Base-by-base conservation (phyloP, 1,140 invertebrate species). In the Paraescarpia echinospica region DNA sequence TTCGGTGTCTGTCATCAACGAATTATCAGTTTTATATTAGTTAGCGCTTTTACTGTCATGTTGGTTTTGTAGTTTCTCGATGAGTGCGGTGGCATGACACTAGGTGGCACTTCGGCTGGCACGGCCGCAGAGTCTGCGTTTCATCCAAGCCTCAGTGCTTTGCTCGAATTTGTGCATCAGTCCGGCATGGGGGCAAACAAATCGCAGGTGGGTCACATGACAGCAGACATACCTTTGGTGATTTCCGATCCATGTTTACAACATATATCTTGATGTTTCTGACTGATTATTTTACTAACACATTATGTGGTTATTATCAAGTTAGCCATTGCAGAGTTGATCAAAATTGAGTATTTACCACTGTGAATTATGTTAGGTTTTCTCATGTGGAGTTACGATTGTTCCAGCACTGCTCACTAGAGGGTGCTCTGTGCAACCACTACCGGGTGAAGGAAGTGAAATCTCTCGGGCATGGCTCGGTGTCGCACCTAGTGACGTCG, bases 141-240 rank as follows among this genome's bases (percentile, higher is more conserved):
- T 92, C 94, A 93, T 91, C 94, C 95, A 1, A 92, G 93, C 18
- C 93, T 94, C 22, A 92, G 91, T 6, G 94, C 95, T 51, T 35
- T 95, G 9, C 48, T 95, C 1, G 94, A 95, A 92, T 95, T 95
- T 91, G 93, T 95, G 14, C 93, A 94, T 34, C 95, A 95, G 94
- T 94, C 94, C 88, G 94, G 35, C 93, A 93, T 93, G 94, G 94
- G n/a, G 34, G 93, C 22, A 35, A 91, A 92, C 94, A 95, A 93
- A 95, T 95, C 93, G 48, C 92, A 92, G n/a, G 9, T 18, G 34
- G 33, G 35, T 89, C 33, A 41, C 41, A 41, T 41, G 41, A 41
- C 91, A 51, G 77, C 34, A 77, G 35, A n/a, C n/a, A n/a, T n/a
- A n/a, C n/a, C n/a, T n/a, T n/a, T n/a, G n/a, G n/a, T n/a, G n/a